Percentiles rank a stretch among this genome's conserved stretches.
Evolutionary conservation across 2,888 invertebrate genomes (phyloP).

Genomic region (Hermaeophaga mercurialis): DNA sequence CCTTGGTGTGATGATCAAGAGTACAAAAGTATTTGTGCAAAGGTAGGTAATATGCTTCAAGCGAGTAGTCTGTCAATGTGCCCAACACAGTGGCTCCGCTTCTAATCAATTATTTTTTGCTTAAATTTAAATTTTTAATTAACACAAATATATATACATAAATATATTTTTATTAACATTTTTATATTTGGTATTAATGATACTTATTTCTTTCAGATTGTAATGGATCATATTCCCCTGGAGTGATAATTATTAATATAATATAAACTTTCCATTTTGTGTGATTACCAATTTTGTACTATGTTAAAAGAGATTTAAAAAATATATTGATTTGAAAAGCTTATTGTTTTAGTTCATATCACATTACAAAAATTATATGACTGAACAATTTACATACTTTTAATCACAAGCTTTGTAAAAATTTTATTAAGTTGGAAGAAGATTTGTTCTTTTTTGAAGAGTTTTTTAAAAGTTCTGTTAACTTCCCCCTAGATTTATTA

Average conservation of each 20-base stretch:
- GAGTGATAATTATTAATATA: slow-evolving; percentile 58
- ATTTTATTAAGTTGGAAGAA: slow-evolving; percentile 13
- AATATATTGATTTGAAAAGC: background rate
- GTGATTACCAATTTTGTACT: slow-evolving; percentile 6
- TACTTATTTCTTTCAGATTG: slow-evolving; percentile 65
- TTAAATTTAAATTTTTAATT: too few relatives aligned
- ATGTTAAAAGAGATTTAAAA: background rate
- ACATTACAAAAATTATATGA: too few relatives aligned
- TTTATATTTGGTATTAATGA: background rate
- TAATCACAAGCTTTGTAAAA: slow-evolving; percentile 17
- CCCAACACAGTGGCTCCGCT: slow-evolving; percentile 35
- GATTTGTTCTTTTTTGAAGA: slow-evolving; percentile 13
- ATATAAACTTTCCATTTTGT: slow-evolving; percentile 5
- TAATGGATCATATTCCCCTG: slow-evolving; percentile 74
- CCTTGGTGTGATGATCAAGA: slow-evolving; percentile 83
- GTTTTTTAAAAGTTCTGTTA: slow-evolving; percentile 5
- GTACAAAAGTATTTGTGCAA: slow-evolving; percentile 82
- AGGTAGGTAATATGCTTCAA: slow-evolving; percentile 65
- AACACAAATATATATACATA: too few relatives aligned
- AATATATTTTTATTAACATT: too few relatives aligned
- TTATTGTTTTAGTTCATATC: background rate
- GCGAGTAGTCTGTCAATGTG: slow-evolving; percentile 47
- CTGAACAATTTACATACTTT: too few relatives aligned
- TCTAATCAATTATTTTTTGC: background rate
- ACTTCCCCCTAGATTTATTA: slow-evolving; percentile 7